A percentile compares a stretch with the other conserved stretches of the same genome.
Evolutionary conservation across 30 jellyfish, hydroid and myxozoan species (phyloP).

Genomic region (Aurelia coerulea): DNA sequence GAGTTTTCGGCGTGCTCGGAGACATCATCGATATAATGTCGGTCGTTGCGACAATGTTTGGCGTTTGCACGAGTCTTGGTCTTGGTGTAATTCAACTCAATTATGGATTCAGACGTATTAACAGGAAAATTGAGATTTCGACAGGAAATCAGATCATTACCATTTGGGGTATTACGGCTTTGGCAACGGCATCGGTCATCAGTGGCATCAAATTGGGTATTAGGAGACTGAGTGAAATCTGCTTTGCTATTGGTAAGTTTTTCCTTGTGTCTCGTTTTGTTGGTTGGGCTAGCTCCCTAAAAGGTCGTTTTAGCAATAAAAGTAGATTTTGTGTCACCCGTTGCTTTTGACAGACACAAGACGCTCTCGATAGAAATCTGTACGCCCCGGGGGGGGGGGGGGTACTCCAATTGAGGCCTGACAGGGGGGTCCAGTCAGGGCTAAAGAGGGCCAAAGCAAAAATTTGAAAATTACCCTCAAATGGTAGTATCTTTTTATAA

Average conservation of each 20-base stretch:
- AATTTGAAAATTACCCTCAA: too few relatives aligned
- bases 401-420: too few relatives aligned
- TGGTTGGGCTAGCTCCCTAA: too few relatives aligned
- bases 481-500: too few relatives aligned
- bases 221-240: constrained; percentile 84
- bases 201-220: constrained; percentile 93
- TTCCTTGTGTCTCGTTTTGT: too few relatives aligned
- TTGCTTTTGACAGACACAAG: too few relatives aligned
- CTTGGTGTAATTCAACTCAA: constrained; percentile 94
- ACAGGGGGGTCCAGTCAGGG: too few relatives aligned
- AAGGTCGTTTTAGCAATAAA: too few relatives aligned
- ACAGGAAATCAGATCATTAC: constrained; percentile 74
- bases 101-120: constrained; percentile 84
- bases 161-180: constrained; percentile 96
- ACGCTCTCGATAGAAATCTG: too few relatives aligned
- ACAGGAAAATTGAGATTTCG: constrained; percentile 58
- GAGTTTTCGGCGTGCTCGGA: constrained; percentile 83
- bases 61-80: constrained; percentile 98
- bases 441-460: too few relatives aligned
- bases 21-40: constrained; percentile 90
- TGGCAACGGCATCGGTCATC: constrained; percentile 95
- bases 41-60: constrained; percentile 95
- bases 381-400: too few relatives aligned
- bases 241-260: constrained; percentile 89
- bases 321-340: background rate